Evolutionary conservation across 2,888 invertebrate genomes (phyloP).

Genomic region (Caenorhabditis macrosperma): DNA sequence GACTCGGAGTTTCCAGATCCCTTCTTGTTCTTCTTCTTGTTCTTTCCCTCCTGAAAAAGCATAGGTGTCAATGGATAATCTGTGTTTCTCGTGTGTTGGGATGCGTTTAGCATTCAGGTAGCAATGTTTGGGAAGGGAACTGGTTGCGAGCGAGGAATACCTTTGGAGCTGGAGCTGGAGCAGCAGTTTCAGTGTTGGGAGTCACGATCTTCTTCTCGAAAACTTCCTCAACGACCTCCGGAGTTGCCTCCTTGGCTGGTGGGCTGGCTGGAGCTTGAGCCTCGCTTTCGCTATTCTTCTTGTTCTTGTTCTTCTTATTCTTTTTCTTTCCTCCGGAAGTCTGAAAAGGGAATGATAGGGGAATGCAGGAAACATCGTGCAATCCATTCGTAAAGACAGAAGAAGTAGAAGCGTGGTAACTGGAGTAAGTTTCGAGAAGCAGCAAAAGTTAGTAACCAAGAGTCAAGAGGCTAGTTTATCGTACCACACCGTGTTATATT

Average conservation of each 20-base stretch:
- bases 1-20: constrained; percentile 54
- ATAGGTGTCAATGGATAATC: no score
- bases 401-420: constrained; percentile 7
- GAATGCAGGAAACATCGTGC: neutral
- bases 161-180: constrained; percentile 7
- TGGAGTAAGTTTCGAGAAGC: constrained; percentile 14
- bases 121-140: neutral
- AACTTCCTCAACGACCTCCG: constrained; percentile 54
- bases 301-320: constrained; percentile 61
- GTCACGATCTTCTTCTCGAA: constrained; percentile 54
- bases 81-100: no score
- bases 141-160: neutral
- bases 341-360: constrained; percentile 25
- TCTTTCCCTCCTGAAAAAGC: constrained; percentile 58
- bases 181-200: constrained; percentile 22
- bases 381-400: constrained; percentile 6
- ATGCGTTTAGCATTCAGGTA: constrained; percentile 8
- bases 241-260: constrained; percentile 36
- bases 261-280: constrained; percentile 11
- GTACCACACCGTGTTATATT: constrained; percentile 35
- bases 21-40: constrained; percentile 59
- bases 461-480: neutral
- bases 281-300: constrained; percentile 55
- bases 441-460: constrained; percentile 31
- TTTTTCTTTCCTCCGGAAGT: constrained; percentile 40